A percentile compares a stretch with the other conserved stretches of the same genome.
These are phyloP conservation scores for Pyrochroa serraticornis DNA, from an alignment of 2,888 invertebrate genomes.

Conservation along the genomic window DNA sequence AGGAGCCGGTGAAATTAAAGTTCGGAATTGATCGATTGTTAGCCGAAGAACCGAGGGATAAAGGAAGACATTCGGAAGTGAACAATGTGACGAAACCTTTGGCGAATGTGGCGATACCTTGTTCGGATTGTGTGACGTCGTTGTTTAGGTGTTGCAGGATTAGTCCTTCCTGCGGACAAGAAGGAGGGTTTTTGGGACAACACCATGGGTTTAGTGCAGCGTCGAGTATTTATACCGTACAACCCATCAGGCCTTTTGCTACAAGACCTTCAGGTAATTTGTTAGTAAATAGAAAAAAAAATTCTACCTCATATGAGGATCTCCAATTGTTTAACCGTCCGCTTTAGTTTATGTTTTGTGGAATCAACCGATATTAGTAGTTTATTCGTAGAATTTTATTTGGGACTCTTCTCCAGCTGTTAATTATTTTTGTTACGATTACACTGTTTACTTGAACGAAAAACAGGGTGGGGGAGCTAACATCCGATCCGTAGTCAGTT, in stretches of 20 bases:
- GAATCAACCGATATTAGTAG: too few species aligned
- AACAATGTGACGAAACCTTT: slow-evolving; percentile 44
- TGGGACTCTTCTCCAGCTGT: too few species aligned
- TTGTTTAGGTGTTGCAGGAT: slow-evolving; percentile 67
- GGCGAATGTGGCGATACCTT: slow-evolving; percentile 59
- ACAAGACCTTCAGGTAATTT: slow-evolving; percentile 49
- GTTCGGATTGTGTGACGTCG: slow-evolving; percentile 70
- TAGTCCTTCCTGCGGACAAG: slow-evolving; percentile 32
- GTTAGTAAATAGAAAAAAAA: too few species aligned
- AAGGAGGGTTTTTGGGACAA: slow-evolving; percentile 33
- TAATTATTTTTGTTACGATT: too few species aligned
- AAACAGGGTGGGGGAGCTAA: too few species aligned
- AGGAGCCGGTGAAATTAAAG: slow-evolving; percentile 62
- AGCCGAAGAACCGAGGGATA: slow-evolving; percentile 16
- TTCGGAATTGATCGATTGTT: slow-evolving; percentile 76
- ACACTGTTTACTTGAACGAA: too few species aligned
- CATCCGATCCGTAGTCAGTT: too few species aligned
- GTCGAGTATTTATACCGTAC: slow-evolving; percentile 46
- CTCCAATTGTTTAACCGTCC: too few species aligned
- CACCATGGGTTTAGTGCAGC: slow-evolving; percentile 25
- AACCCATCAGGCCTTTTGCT: slow-evolving; percentile 56
- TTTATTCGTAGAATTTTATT: too few species aligned
- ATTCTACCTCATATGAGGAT: too few species aligned
- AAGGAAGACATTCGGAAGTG: slow-evolving; percentile 12
- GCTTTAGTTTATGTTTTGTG: too few species aligned